phyloP scores from a whole-genome alignment of 2,113 vertebrate genomes.

The Gasterosteus aculeatus region DNA sequence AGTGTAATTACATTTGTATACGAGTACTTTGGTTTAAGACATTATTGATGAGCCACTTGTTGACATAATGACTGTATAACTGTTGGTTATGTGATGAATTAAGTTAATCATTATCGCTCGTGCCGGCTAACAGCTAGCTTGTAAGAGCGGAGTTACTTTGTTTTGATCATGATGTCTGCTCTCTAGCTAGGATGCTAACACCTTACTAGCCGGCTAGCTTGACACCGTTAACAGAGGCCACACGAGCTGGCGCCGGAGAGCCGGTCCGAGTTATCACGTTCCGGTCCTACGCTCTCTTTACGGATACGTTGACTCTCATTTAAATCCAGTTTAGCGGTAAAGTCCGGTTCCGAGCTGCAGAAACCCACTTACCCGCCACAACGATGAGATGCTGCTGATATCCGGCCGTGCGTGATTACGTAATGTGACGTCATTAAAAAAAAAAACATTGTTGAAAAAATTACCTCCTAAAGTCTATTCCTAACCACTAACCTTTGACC shows the following conservation, averaged over 20 bases:
- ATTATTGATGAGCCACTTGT: no score
- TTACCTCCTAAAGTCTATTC: no score
- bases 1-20: no score
- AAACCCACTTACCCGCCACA: constrained; percentile 62
- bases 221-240: not conserved
- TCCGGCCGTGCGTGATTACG: constrained; percentile 42
- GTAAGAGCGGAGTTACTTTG: not conserved
- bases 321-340: fast-evolving
- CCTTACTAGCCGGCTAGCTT: not conserved
- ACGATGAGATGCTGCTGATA: not conserved
- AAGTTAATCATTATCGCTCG: not conserved
- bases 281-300: not conserved
- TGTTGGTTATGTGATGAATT: no score
- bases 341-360: not conserved
- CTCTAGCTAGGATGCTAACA: not conserved
- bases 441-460: no score
- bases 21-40: no score
- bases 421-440: not conserved
- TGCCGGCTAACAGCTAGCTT: not conserved
- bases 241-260: not conserved
- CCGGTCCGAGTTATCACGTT: not conserved
- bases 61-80: no score
- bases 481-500: no score
- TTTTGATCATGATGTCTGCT: not conserved
- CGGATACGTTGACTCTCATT: not conserved